Base-by-base conservation (phyloP, 2,888 invertebrate species). In the Blomia tropicalis region DNA sequence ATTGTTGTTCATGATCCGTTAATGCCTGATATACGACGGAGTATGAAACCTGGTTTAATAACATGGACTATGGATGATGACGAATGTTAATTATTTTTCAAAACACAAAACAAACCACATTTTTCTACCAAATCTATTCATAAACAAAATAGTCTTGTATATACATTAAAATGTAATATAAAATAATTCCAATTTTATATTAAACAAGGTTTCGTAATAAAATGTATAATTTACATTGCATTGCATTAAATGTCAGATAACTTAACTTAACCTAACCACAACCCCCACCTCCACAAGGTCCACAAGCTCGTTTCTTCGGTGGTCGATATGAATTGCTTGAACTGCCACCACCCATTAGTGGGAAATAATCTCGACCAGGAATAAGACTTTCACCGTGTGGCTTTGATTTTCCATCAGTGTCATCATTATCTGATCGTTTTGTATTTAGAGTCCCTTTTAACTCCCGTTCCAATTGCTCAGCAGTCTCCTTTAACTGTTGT, bases 11-110 rank as follows among this genome's bases (percentile, higher is more conserved):
- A 14, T 29, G 41, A 62, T 23, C 32, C 41, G 23, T 43, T 62
- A 43, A 11, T 56, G 41, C 56, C 54, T n/a, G 62, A 62, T 14
- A 29, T 62, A n/a, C 56, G 62, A 22, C 27, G 62, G 23, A 23
- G 23, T 43, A 19, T 43, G 19, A 58, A 19, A 3, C 29, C 62
- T 2, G 58, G 58, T 29, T 23, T 62, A 1, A 62, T 62, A 31
- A 62, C 58, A 2, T 62, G 58, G 56, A 62, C 62, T n/a, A 43
- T 43, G 27, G 43, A 36, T 31, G 62, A 62, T 36, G 62, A 62
- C 22, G 56, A 62, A 43, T 58, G 23, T 43, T 54, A 19, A 54
- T 19, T 47, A n/a, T n/a, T n/a, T n/a, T n/a, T 14, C 2, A 17
- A 17, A 29, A 2, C 4, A 5, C 47, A 47, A 11, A 11, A 4